A percentile compares a stretch with the other conserved stretches of the same genome.
These are phyloP conservation scores for Cryptophagus acutangulus DNA, from an alignment of 2,888 invertebrate species.

Conservation along the genomic window DNA sequence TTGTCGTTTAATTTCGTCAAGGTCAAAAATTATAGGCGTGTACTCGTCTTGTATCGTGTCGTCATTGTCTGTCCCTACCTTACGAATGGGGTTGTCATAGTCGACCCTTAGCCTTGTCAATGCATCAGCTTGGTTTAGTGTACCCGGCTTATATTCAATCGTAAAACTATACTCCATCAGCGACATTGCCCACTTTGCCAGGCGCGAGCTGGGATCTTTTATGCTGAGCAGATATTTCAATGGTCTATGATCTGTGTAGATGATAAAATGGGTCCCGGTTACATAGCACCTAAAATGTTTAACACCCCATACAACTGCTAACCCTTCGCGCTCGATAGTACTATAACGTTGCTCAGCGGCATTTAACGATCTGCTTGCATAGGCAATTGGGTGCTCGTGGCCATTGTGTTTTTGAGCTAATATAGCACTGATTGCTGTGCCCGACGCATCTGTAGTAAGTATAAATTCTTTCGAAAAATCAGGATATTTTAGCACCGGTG, in stretches of 20 bases:
- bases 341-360: slow-evolving; percentile 21
- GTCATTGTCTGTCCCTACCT: not conserved
- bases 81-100: not conserved
- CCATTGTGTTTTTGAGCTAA: not conserved
- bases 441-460: slow-evolving; percentile 12
- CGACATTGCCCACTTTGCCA: slow-evolving; percentile 22
- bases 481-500: slow-evolving; percentile 15
- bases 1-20: not conserved
- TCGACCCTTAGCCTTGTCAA: not conserved
- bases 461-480: slow-evolving; percentile 12
- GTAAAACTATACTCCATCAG: slow-evolving; percentile 12
- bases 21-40: not conserved
- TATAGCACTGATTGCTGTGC: not conserved
- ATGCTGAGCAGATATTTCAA: slow-evolving; percentile 21
- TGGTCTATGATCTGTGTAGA: slow-evolving; percentile 30
- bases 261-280: slow-evolving; percentile 24
- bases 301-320: slow-evolving; percentile 25
- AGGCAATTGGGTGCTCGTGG: slow-evolving; percentile 2
- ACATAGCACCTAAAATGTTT: slow-evolving; percentile 28
- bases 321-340: slow-evolving; percentile 29
- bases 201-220: slow-evolving; percentile 20
- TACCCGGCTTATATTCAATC: slow-evolving; percentile 9
- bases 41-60: not conserved
- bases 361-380: slow-evolving; percentile 12
- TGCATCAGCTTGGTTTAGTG: not conserved